Conservation (phyloP, 2,797 vertebrate species). For the Phataginus tetradactyla region DNA sequence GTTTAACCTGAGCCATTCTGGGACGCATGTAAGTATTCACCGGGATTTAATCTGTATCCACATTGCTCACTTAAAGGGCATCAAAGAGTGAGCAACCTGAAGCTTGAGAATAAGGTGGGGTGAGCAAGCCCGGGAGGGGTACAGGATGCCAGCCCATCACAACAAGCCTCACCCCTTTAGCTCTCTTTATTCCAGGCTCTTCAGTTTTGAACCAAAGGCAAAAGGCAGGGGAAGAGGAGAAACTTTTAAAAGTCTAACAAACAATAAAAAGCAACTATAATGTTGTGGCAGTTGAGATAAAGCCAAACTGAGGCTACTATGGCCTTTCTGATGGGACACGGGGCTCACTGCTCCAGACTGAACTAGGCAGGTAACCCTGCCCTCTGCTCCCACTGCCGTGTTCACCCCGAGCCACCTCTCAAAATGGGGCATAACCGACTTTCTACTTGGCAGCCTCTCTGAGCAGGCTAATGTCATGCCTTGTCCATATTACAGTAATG, state of each 20-base stretch:
- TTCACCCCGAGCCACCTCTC: background rate
- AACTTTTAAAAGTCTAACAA: background rate
- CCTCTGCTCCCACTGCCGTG: background rate
- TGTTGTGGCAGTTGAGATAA: background rate
- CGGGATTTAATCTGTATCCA: background rate
- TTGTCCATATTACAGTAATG: background rate
- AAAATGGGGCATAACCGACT: background rate
- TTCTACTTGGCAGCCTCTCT: background rate
- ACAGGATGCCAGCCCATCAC: background rate
- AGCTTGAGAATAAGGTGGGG: background rate
- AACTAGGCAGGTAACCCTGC: fast-evolving
- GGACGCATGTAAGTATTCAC: background rate
- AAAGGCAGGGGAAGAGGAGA: background rate
- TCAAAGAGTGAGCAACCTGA: background rate
- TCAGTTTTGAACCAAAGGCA: background rate
- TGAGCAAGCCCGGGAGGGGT: background rate
- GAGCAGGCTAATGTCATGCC: background rate
- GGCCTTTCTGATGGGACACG: background rate
- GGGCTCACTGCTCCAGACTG: background rate
- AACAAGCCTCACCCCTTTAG: background rate
- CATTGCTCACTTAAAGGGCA: background rate
- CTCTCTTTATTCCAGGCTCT: background rate
- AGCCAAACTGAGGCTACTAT: background rate
- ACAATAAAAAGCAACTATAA: background rate
- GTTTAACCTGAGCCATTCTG: background rate